Percentiles rank a stretch among this genome's conserved stretches.
Conservation (phyloP, 2,888 invertebrate species). For the Agrypnus murinus region DNA sequence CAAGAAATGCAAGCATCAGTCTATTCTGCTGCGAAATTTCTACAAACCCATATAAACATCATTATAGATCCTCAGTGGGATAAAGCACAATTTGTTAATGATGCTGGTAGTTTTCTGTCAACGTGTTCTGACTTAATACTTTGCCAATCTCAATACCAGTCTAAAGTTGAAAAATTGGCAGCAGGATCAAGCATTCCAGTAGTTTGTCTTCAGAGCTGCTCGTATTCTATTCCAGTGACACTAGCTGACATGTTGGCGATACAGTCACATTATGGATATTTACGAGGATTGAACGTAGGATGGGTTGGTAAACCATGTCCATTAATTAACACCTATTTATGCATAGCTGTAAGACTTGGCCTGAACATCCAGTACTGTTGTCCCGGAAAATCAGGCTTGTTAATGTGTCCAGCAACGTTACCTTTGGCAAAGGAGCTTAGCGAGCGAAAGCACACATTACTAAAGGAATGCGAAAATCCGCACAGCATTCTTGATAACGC, state of each 20-base stretch:
- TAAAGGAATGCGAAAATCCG: slow-evolving; percentile 37
- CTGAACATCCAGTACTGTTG: slow-evolving; percentile 50
- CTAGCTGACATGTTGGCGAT: slow-evolving; percentile 50
- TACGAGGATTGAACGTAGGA: slow-evolving; percentile 46
- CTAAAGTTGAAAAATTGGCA: slow-evolving; percentile 40
- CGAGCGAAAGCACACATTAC: slow-evolving; percentile 23
- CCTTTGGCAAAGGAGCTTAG: slow-evolving; percentile 23
- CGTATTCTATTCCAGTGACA: slow-evolving; percentile 25
- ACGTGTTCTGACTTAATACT: slow-evolving; percentile 46
- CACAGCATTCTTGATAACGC: slow-evolving; percentile 25
- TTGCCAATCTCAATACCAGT: slow-evolving; percentile 44
- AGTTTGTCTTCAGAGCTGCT: slow-evolving; percentile 32
- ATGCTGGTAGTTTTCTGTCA: slow-evolving; percentile 42
- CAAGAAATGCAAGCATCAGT: slow-evolving; percentile 40
- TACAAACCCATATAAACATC: slow-evolving; percentile 36
- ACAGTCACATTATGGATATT: slow-evolving; percentile 41
- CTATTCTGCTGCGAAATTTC: slow-evolving; percentile 36
- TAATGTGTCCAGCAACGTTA: slow-evolving; percentile 31
- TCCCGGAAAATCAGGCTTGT: slow-evolving; percentile 15
- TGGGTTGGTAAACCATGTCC: slow-evolving; percentile 47
- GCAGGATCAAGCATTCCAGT: slow-evolving; percentile 45
- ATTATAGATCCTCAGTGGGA: slow-evolving; percentile 49
- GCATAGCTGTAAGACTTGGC: slow-evolving; percentile 44
- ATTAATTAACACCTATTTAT: slow-evolving; percentile 50
- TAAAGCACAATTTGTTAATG: slow-evolving; percentile 24